These are phyloP conservation scores for Rhinatrema bivittatum DNA, from an alignment of 2,797 vertebrate genomes.

Conservation along the genomic window DNA sequence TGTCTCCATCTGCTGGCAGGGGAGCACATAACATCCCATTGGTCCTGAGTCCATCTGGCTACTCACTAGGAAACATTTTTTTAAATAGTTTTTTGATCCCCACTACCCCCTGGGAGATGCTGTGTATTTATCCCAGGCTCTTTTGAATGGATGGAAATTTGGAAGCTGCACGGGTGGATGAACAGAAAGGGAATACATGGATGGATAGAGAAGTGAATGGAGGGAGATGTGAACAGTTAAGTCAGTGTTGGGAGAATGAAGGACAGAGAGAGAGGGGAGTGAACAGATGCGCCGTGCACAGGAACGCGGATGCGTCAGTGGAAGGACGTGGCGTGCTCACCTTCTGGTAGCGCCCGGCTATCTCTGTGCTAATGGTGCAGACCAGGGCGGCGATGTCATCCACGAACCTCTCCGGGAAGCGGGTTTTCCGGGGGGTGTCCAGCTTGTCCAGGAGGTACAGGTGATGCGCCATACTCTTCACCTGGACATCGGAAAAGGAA, in stretches of 20 bases:
- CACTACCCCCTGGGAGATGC: too few relatives aligned
- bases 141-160: not conserved
- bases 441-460: slow-evolving; percentile 70
- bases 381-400: slow-evolving; percentile 79
- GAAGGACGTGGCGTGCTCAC: slow-evolving; percentile 32
- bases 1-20: too few relatives aligned
- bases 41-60: too few relatives aligned
- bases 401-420: slow-evolving; percentile 81
- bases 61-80: too few relatives aligned
- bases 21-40: too few relatives aligned
- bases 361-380: slow-evolving; percentile 74
- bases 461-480: slow-evolving; percentile 83
- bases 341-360: slow-evolving; percentile 75
- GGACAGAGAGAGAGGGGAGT: not conserved
- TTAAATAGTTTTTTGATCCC: too few relatives aligned
- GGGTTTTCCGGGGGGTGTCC: slow-evolving; percentile 66
- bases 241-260: not conserved
- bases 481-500: slow-evolving; percentile 48
- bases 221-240: not conserved
- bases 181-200: not conserved
- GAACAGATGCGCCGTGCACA: not conserved
- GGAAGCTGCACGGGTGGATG: not conserved
- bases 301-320: not conserved
- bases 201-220: not conserved
- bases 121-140: too few relatives aligned